Base-by-base conservation (phyloP, 2,797 vertebrate species). In the Sebastes steindachneri region DNA sequence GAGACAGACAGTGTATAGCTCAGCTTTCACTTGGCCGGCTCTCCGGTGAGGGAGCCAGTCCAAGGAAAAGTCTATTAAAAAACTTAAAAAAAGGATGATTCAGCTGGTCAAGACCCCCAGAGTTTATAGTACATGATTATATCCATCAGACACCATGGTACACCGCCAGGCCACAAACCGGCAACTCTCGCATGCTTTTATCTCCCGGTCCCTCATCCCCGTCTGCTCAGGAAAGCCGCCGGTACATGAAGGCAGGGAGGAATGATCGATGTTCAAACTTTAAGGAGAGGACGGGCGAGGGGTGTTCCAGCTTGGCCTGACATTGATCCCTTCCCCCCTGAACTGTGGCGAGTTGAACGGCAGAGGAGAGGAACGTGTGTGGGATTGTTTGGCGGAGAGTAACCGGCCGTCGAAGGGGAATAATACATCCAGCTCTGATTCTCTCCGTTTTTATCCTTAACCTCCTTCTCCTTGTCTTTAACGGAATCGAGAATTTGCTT, bases 181-280 rank as follows among this genome's bases (percentile, higher is more conserved):
- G 29, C 45, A 73, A 23, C 62, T 51, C 55, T 25, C 1, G 9
- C 19, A 17, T 55, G 48, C 51, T 37, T 75, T 70, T n/a, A 29
- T 58, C 54, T 62, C 17, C 62, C 11, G 48, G 31, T 25, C 71
- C 68, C 26, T 14, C 41, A 7, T 26, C 73, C 15, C 62, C 48
- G 66, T 60, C 76, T 9, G 17, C 41, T 58, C 79, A 70, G 65
- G 58, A 33, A 59, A 54, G 3, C 29, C 48, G 28, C 54, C 45
- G 15, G 12, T 62, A 19, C 70, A 60, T 60, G 68, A 62, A 33
- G 70, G 75, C 37, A 37, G 54, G 11, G 25, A 69, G 11, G 59
- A 58, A 60, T 31, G 76, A 64, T 59, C 53, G 84, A 92, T 92
- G 86, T 94, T 93, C 37, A 41, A 41, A 41, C 37, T 41, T 41